Conservation (phyloP, 2,113 vertebrate species). For the Hydrolagus affinis region DNA sequence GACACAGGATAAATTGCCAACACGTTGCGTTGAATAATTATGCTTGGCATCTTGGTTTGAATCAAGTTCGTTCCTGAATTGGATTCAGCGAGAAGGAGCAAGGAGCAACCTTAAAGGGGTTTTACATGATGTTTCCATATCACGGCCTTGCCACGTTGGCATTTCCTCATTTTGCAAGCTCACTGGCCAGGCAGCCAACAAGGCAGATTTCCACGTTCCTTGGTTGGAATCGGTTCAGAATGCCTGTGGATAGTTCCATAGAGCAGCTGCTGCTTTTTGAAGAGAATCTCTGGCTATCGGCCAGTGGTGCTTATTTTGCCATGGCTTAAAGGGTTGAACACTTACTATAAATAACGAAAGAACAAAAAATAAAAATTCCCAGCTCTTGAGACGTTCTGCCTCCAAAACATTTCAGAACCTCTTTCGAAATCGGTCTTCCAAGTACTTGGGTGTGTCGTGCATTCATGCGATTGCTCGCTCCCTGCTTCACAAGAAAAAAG, state of each 20-base stretch:
- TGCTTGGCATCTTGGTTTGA: not conserved
- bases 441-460: too few species aligned
- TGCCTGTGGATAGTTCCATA: not conserved
- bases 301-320: constrained; percentile 4
- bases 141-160: constrained; percentile 17
- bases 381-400: too few species aligned
- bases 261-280: constrained; percentile 2
- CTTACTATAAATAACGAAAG: constrained; percentile 10
- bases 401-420: too few species aligned
- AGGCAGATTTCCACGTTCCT: not conserved
- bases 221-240: not conserved
- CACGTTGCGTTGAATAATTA: constrained; percentile 19
- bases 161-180: not conserved
- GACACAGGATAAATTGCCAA: not conserved
- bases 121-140: constrained; percentile 6
- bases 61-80: not conserved
- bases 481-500: too few species aligned
- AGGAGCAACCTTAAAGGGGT: not conserved
- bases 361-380: too few species aligned
- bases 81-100: constrained; percentile 9
- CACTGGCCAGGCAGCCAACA: not conserved
- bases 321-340: constrained; percentile 6
- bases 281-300: not conserved
- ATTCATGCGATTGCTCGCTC: too few species aligned
- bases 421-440: too few species aligned